These are phyloP conservation scores for Hypocryptadius cinnamomeus DNA, from an alignment of 2,113 vertebrate genomes.

Conservation along the genomic window DNA sequence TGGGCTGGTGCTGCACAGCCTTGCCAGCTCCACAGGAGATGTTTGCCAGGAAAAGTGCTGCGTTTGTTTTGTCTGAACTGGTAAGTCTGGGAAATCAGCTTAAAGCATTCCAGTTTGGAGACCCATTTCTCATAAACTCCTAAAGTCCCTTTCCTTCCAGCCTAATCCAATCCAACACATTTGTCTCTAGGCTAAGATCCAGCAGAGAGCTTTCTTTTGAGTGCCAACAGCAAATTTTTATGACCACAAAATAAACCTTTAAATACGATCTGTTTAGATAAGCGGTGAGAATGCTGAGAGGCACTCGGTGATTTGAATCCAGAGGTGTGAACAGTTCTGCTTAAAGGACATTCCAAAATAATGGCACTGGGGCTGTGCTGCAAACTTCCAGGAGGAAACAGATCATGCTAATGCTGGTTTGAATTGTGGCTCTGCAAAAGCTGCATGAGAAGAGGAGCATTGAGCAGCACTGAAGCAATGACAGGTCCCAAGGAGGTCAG, in stretches of 20 bases:
- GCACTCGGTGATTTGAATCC: neutral
- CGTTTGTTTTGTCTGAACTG: neutral
- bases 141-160: neutral
- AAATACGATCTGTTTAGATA: slow-evolving; percentile 25
- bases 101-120: neutral
- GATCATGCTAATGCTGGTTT: neutral
- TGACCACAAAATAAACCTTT: slow-evolving; percentile 29
- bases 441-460: neutral
- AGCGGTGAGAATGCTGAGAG: neutral
- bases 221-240: slow-evolving; percentile 29
- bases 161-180: neutral
- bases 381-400: neutral
- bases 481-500: neutral
- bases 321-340: slow-evolving; percentile 19
- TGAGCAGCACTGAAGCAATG: neutral
- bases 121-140: neutral
- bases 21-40: neutral
- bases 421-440: neutral
- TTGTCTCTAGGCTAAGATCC: slow-evolving; percentile 10
- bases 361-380: neutral
- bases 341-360: slow-evolving; percentile 3
- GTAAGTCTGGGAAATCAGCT: neutral
- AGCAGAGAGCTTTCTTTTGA: neutral
- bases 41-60: neutral
- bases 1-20: neutral